Evolutionary conservation across 2,888 invertebrate genomes (phyloP).

Genomic region (Oxytorus armatus): DNA sequence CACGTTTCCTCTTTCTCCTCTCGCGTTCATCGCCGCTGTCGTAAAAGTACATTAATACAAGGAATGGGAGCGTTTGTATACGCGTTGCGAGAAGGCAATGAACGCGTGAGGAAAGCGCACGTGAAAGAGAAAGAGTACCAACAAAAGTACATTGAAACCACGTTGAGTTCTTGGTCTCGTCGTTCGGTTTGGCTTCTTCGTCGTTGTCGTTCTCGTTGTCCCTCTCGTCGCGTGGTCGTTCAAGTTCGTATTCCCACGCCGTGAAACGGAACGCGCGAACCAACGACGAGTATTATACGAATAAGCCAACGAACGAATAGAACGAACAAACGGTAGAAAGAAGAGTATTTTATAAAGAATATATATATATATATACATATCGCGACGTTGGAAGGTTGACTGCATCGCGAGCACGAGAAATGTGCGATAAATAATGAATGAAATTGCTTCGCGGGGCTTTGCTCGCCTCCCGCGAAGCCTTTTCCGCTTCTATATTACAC

Average conservation of each 20-base stretch:
- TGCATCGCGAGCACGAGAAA: constrained; percentile 64
- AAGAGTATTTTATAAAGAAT: constrained; percentile 8
- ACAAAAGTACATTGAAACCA: constrained; percentile 51
- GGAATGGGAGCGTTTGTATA: constrained; percentile 24
- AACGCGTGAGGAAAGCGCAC: constrained; percentile 35
- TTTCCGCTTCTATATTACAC: constrained; percentile 31
- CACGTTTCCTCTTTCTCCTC: constrained; percentile 52
- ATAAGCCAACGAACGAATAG: constrained; percentile 45
- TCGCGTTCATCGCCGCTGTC: constrained; percentile 38
- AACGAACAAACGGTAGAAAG: constrained; percentile 53
- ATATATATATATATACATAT: neutral
- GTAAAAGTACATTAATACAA: constrained; percentile 27
- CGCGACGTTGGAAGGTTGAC: constrained; percentile 31
- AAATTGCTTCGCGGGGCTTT: constrained; percentile 71
- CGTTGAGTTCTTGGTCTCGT: constrained; percentile 37
- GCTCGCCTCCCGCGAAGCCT: constrained; percentile 61
- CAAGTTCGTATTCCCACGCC: constrained; percentile 71
- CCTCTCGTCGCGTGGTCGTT: constrained; percentile 58
- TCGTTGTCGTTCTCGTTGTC: constrained; percentile 47
- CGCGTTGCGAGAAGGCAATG: constrained; percentile 36
- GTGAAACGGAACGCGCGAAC: constrained; percentile 64
- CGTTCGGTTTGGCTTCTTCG: constrained; percentile 39
- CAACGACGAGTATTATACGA: constrained; percentile 36
- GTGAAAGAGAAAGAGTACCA: constrained; percentile 39
- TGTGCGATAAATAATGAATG: constrained; percentile 76